Base-by-base conservation (phyloP, 2,888 invertebrate genomes). In the Dolichopus griseipennis region DNA sequence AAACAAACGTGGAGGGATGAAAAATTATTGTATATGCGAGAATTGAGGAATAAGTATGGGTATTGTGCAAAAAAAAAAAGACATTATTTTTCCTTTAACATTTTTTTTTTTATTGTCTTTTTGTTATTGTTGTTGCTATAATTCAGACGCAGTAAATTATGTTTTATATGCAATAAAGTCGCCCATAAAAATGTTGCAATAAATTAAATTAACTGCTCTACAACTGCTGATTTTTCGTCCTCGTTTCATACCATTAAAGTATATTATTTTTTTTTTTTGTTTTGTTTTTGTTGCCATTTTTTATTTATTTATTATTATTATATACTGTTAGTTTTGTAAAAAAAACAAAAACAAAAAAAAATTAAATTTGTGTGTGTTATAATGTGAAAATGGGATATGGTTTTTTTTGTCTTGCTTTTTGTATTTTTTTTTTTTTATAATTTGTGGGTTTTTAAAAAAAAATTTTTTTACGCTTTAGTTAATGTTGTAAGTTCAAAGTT, bases 101-200 rank as follows among this genome's bases (percentile, higher is more conserved):
- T 5, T 5, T 37, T 27, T 37, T 37, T 37, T 37, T 37, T 8
- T 37, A 18, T 52, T 52, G 9, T 41, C 3, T 41, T 52, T 7
- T 52, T 52, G 9, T 52, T 52, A 4, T 52, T 18, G 18, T 52
- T 27, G 5, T 27, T 37, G 12, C 10, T 52, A 18, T 52, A 52
- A 52, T 52, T 64, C 64, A 64, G 76, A 76, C 76, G 79, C 78
- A 77, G 78, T 81, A 81, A 81, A 81, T 81, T 81, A 81, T 81
- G 78, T 81, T 80, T 81, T 81, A 81, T 81, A 79, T 81, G 80
- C 80, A 81, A 81, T 81, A 81, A 81, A 81, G 80, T 81, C 80
- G 78, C 76, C 80, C 81, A 81, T 81, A 81, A 81, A 81, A 81
- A 80, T 79, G 78, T 78, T 76, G 79, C 79, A 79, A 81, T 81